Evolutionary conservation across 2,113 vertebrate species (phyloP), one percentile per base, ranked within the genome.

Genomic region (Myiozetetes cayanensis): DNA sequence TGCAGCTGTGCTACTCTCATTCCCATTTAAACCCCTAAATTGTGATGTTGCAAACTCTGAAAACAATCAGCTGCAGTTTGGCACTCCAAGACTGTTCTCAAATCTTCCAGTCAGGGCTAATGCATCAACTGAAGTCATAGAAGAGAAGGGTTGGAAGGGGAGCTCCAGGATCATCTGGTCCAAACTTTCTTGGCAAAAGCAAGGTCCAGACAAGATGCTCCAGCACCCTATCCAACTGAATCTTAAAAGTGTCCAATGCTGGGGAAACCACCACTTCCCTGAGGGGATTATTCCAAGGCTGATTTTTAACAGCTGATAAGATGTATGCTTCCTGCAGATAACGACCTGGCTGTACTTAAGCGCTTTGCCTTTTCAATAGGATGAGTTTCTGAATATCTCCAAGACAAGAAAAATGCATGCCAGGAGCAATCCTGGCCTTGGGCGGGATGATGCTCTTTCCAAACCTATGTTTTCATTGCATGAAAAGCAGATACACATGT

Each of bases 231-330:
- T 14, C 18, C 56, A 37, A 43, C 8, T 20, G 49, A 63, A 71
- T 44, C 10, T 50, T 28, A 56, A 27, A 68, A 24, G 43, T 37
- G 41, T 37, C 31, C 49, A 90, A 1, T 1, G 0, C 0, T 20
- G 35, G 56, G 41, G 49, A 70, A 70, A 28, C 25, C 41, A 63
- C 14, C 22, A 33, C 13, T 44, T 77, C 65, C 56, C 43, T 37
- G 56, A 50, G 43, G 65, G 84, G 43, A 84, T 77, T 44, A 84
- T 44, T 71, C 56, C 65, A 90, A 23, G 72, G 49, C 56, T 84
- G 72, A 84, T 71, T 71, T 72, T 56, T 84, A 84, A 49, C 41
- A 63, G 72, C 30, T 56, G 72, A 63, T 71, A 50, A 73, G 33
- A 70, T 35, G 7, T 6, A 50, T 66, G 13, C 31, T 79, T 93